Conservation (phyloP, 2,797 vertebrate species). For the Adelosebastes latens region DNA sequence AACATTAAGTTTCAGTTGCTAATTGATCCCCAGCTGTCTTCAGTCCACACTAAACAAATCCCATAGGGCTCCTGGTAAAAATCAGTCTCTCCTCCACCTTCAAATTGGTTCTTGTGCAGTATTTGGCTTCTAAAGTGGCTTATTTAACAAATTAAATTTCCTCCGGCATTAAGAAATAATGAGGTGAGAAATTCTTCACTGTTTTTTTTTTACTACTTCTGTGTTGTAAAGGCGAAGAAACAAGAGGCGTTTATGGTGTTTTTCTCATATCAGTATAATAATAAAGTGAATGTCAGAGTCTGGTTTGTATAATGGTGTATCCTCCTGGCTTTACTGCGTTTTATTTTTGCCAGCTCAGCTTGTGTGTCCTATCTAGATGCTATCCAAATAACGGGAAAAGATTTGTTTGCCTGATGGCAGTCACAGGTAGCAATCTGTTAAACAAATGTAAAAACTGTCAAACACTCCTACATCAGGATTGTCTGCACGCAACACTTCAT, state of each 20-base stretch:
- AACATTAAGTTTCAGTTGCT: not conserved
- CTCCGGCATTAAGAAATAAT: not conserved
- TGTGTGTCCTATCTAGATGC: not conserved
- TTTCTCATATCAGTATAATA: not conserved
- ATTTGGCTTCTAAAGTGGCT: not conserved
- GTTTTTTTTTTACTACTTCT: not conserved
- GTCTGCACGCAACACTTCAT: not conserved
- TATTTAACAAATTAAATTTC: not conserved
- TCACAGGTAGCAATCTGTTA: constrained; percentile 5
- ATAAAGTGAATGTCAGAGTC: not conserved
- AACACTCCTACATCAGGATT: not conserved
- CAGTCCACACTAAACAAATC: not conserved
- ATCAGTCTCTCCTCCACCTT: not conserved
- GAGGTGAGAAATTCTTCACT: not conserved
- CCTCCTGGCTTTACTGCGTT: not conserved
- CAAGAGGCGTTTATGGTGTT: not conserved
- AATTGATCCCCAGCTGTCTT: not conserved
- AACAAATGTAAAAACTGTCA: not conserved
- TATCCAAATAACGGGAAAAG: not conserved
- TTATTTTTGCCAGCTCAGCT: not conserved
- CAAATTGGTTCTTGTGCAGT: not conserved
- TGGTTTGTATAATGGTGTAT: not conserved
- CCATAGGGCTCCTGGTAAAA: not conserved
- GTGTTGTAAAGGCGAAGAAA: not conserved
- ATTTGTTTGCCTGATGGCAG: not conserved